Base-by-base conservation (phyloP, 92 coral and sea anemone genomes). In the Scolanthus callimorphus region DNA sequence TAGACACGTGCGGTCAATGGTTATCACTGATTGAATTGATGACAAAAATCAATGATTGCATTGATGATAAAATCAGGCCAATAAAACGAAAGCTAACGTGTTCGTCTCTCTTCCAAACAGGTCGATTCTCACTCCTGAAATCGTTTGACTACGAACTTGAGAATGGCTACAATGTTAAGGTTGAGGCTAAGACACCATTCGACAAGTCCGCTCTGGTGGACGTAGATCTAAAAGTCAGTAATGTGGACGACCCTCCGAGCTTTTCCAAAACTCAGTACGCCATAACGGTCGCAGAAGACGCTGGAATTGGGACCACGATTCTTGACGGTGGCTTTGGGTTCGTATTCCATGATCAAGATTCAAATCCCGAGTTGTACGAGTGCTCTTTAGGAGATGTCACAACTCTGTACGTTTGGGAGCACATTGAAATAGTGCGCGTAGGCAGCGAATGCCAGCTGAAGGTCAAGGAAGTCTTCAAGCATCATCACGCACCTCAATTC, bases 61-160 rank as follows among this genome's bases (percentile, higher is more conserved):
- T n/a, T n/a, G n/a, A n/a, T n/a, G n/a, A n/a, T n/a, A n/a, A n/a
- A n/a, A n/a, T n/a, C n/a, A n/a, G n/a, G n/a, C n/a, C n/a, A n/a
- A n/a, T n/a, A n/a, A n/a, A n/a, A n/a, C n/a, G n/a, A n/a, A n/a
- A n/a, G n/a, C n/a, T n/a, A n/a, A n/a, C n/a, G n/a, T n/a, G n/a
- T n/a, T n/a, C n/a, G n/a, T n/a, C n/a, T n/a, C n/a, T n/a, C n/a
- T n/a, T n/a, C n/a, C n/a, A n/a, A n/a, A n/a, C n/a, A n/a, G n/a
- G n/a, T n/a, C n/a, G 39, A 3, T 44, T 92, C 20, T 80, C 85
- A 28, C 60, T 71, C 2, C 25, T 52, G 43, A 64, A 72, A 37
- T 74, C 96, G 27, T 68, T 92, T 49, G 75, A 89, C 76, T 88
- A 67, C 70, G 84, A 81, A 78, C 27, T 58, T 15, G 85, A 63